phyloP scores from a whole-genome alignment of 2,113 vertebrate genomes.

The Cebus imitator region DNA sequence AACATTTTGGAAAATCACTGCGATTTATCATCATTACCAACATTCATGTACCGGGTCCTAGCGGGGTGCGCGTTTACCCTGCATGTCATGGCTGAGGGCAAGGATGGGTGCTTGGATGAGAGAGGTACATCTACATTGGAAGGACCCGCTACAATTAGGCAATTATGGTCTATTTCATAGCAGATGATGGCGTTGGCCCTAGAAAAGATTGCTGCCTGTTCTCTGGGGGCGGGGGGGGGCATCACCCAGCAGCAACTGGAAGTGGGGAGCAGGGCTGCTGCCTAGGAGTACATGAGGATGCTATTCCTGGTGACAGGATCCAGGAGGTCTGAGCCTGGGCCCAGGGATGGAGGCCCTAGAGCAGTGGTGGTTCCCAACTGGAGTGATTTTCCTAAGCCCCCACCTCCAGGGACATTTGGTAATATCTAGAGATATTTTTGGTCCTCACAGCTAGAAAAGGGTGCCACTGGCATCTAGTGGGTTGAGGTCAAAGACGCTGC shows the following conservation, averaged over 20 bases:
- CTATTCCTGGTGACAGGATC: rapidly evolving
- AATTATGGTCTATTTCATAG: background rate
- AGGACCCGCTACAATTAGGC: rapidly evolving
- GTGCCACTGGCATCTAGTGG: background rate
- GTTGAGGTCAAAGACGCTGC: background rate
- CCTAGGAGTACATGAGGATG: rapidly evolving
- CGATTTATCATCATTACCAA: conserved; percentile 51
- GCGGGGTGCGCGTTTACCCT: rapidly evolving
- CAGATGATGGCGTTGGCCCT: rapidly evolving
- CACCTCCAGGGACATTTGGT: too few species aligned
- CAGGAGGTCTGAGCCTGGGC: background rate
- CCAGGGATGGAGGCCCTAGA: background rate
- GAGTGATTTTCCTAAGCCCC: background rate
- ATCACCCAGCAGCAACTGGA: background rate
- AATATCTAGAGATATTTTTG: background rate
- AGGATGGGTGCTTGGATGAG: rapidly evolving
- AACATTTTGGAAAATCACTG: conserved; percentile 47
- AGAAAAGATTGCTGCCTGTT: background rate
- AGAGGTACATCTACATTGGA: background rate
- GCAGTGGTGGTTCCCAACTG: rapidly evolving
- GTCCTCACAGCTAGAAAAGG: background rate
- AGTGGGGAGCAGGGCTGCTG: background rate
- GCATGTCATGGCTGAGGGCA: background rate
- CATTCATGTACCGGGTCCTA: background rate
- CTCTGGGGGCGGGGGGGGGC: too few species aligned